Evolutionary conservation across 2,888 invertebrate species (phyloP).

Genomic region (Epiblema foenella): DNA sequence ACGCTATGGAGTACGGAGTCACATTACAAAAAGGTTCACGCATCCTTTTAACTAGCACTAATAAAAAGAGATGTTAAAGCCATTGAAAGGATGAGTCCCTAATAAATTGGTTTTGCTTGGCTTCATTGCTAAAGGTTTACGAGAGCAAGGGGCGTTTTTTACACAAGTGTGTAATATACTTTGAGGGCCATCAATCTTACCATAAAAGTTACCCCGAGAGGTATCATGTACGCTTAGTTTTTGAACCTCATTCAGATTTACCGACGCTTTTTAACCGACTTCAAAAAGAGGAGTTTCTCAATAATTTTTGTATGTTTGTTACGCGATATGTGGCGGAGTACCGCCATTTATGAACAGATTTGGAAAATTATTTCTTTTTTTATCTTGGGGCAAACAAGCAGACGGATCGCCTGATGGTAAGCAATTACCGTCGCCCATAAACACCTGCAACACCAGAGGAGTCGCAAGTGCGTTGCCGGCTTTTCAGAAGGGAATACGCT

Average conservation of each 20-base stretch:
- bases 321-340: no score
- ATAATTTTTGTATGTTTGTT: no score
- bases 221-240: constrained; percentile 30
- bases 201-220: constrained; percentile 31
- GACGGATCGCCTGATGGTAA: no score
- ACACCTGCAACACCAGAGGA: no score
- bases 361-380: no score
- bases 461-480: no score
- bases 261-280: constrained; percentile 47
- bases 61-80: constrained; percentile 21
- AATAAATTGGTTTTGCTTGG: constrained; percentile 25
- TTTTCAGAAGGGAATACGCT: no score
- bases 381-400: no score
- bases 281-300: no score
- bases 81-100: constrained; percentile 6
- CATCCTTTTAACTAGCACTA: constrained; percentile 11
- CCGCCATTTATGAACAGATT: no score
- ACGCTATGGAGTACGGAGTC: neutral
- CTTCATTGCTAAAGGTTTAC: constrained; percentile 30
- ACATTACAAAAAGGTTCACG: neutral
- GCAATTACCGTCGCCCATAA: no score
- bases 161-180: constrained; percentile 28
- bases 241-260: constrained; percentile 51
- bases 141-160: constrained; percentile 29
- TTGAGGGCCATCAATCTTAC: constrained; percentile 33